Conservation (phyloP, 2,113 vertebrate genomes). For the Sturnira hondurensis region DNA sequence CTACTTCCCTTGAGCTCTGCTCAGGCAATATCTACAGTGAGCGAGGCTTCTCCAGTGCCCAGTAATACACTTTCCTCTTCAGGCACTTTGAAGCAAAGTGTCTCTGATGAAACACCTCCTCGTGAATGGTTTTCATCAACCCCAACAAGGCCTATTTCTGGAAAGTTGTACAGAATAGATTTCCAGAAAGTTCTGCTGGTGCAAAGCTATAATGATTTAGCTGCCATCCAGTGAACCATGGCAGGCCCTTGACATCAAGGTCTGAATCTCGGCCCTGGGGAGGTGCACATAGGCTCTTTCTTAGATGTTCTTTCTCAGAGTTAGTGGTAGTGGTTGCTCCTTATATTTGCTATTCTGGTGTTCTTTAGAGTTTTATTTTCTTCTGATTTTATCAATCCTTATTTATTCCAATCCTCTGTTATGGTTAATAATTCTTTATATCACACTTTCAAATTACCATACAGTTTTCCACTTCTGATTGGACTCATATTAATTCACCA, state of each 20-base stretch:
- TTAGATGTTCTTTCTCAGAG: background rate
- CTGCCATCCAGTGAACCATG: background rate
- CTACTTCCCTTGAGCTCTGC: background rate
- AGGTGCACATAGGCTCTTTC: background rate
- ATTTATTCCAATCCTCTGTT: background rate
- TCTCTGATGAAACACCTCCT: background rate
- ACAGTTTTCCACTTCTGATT: background rate
- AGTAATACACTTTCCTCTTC: background rate
- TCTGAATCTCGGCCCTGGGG: background rate
- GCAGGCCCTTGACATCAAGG: background rate
- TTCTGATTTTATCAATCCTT: background rate
- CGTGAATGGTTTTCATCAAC: background rate
- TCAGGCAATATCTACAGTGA: background rate
- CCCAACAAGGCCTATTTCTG: background rate
- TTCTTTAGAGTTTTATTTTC: background rate
- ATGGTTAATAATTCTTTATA: background rate
- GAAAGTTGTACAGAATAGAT: background rate
- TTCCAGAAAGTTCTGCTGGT: background rate
- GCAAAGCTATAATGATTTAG: background rate
- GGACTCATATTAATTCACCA: background rate
- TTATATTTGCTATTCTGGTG: background rate
- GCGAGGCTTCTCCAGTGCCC: background rate
- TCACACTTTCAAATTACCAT: background rate
- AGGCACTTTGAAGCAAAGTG: background rate
- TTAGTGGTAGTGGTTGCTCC: background rate